Base-by-base conservation (phyloP, 2,797 vertebrate genomes). In the Sciurus carolinensis region DNA sequence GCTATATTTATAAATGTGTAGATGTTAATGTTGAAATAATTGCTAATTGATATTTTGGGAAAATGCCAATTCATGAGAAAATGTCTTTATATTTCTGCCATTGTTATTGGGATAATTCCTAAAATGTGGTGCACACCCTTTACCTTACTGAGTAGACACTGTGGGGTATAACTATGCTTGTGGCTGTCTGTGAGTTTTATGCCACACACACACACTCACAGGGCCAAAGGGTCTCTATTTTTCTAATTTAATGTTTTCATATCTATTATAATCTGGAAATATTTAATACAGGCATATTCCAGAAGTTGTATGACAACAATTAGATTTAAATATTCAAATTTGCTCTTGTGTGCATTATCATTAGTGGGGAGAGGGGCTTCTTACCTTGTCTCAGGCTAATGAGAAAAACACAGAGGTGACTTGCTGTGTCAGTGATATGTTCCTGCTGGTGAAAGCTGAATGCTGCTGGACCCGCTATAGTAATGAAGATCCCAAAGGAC, bases 221-320 rank as follows among this genome's bases (percentile, higher is more conserved):
- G 2, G 2, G 11, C 3, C 20, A 66, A 15, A 14, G 18, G 5
- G 15, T 62, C 13, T 36, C 52, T 67, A 44, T 7, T n/a, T 91
- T 95, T 75, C 79, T 76, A 95, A 94, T 57, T 69, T 62, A 77
- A 69, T 91, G 54, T n/a, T 71, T 89, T 94, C 15, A 54, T 87
- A 89, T 91, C 36, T 76, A 71, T 59, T 80, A 59, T 15, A 77
- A 59, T 52, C 30, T 59, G 39, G 17, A 80, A 36, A 44, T 50
- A n/a, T 20, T 8, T 26, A 83, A 82, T 33, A 14, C 44, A 82
- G 6, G n/a, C 7, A 10, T 44, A 36, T 30, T 59, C 59, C 84
- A 11, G 22, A 73, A 44, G 22, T 66, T 3, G 4, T 3, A 47
- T 7, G 59, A 73, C 24, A 39, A 80, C 33, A 33, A 7, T 52